Evolutionary conservation across 2,888 invertebrate species (phyloP), one percentile per base, ranked within the genome.

Genomic region (Byasa hedistus): DNA sequence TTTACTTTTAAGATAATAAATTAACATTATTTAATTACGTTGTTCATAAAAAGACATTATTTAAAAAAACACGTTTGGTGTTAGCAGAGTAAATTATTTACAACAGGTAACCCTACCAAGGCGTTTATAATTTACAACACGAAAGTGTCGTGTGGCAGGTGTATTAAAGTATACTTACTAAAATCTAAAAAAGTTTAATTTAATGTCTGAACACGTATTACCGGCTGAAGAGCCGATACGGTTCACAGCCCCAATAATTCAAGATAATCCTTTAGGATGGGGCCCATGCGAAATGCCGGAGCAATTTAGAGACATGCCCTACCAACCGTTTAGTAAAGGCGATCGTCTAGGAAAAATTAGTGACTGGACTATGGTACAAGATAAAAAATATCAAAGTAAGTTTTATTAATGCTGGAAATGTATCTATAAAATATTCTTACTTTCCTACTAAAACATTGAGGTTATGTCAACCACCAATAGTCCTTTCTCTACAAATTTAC

Each of bases 261-360:
- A 96, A 81, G 96, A 96, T 76, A 97, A 98, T 86, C 95, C 96
- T 2, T 94, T 94, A 72, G 99, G 99, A 83, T 99, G 99, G 99
- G 99, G 99, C 19, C 99, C 99, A 57, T 96, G 96, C 89, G 96
- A 97, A 85, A 93, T 98, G 87, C 98, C 98, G 64, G 97, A 97
- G 69, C 97, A 97, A 80, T 98, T 98, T 87, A 95, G 96, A 81
- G 98, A 98, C 87, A 97, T 98, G 95, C 99, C 99, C 15, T 99
- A 99, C 89, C 99, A 99, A 90, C 99, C 99, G 54, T 99, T 99
- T 87, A 98, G 99, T 75, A 99, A 99, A 92, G 98, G 98, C 69
- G 99, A 99, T 88, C 95, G 99, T 75, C 93, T 99, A 73, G 99
- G 99, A 76, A 99, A 99, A 94, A 99, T 99, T 77, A 98, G 99